Conservation (phyloP, 2,888 invertebrate species). For the Euzetes globulus region DNA sequence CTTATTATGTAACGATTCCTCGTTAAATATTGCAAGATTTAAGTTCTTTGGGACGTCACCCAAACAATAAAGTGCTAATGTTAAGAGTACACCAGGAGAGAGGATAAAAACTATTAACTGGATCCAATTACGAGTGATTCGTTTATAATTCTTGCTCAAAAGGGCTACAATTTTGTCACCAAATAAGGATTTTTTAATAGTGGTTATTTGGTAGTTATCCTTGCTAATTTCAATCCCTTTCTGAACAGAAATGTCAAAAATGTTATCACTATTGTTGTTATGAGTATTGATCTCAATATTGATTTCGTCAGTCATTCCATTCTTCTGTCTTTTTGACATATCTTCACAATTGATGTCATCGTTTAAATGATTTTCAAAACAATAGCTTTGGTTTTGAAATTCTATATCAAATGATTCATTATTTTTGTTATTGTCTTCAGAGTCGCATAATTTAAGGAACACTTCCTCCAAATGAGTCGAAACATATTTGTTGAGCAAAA, state of each 20-base stretch:
- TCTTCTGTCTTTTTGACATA: too few species aligned
- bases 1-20: not conserved
- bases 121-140: conserved; percentile 44
- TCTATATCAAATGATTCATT: not conserved
- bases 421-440: conserved; percentile 22
- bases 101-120: not conserved
- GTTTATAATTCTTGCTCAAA: conserved; percentile 45
- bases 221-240: not conserved
- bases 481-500: conserved; percentile 39
- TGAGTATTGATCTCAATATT: too few species aligned
- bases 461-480: conserved; percentile 1
- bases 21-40: not conserved
- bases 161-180: conserved; percentile 41
- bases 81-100: not conserved
- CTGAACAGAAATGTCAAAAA: not conserved
- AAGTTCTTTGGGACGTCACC: not conserved
- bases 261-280: not conserved
- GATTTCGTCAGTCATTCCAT: too few species aligned
- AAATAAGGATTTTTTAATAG: not conserved
- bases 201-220: not conserved
- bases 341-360: too few species aligned
- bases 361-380: too few species aligned
- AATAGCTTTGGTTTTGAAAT: too few species aligned
- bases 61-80: not conserved
- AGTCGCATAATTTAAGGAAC: conserved; percentile 41